Conservation (phyloP, 2,797 vertebrate species). For the Pipistrellus kuhlii region DNA sequence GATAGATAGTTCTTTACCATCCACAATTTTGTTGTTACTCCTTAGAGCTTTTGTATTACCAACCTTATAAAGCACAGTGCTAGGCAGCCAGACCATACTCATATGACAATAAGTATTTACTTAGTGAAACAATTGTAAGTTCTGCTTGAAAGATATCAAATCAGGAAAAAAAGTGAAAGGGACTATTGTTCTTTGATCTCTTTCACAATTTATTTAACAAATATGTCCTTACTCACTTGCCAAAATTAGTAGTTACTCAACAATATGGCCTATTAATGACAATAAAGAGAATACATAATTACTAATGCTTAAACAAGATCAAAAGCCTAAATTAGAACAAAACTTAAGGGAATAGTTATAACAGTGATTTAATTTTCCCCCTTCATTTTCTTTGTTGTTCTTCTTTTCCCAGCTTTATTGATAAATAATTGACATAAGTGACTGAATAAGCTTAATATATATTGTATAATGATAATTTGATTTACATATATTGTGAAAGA, state of each 20-base stretch:
- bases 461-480: not conserved
- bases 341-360: slow-evolving; percentile 63
- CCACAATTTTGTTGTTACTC: not conserved
- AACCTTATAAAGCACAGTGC: not conserved
- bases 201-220: slow-evolving; percentile 45
- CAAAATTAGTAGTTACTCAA: slow-evolving; percentile 41
- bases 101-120: slow-evolving; percentile 4
- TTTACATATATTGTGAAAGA: not conserved
- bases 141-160: not conserved
- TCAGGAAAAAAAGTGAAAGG: not conserved
- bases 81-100: not conserved
- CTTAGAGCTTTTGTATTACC: not conserved
- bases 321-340: slow-evolving; percentile 63
- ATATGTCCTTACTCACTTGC: slow-evolving; percentile 11
- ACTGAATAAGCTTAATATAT: not conserved
- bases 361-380: slow-evolving; percentile 47
- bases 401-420: not conserved
- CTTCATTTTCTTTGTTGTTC: not conserved
- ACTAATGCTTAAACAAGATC: slow-evolving; percentile 39
- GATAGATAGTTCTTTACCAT: not conserved
- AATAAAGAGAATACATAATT: slow-evolving; percentile 46
- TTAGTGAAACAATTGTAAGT: slow-evolving; percentile 54
- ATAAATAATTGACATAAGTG: not conserved
- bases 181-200: not conserved
- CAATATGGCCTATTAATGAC: slow-evolving; percentile 24